phyloP scores from a whole-genome alignment of 2,113 vertebrate genomes.

The Pygathrix nemaeus region DNA sequence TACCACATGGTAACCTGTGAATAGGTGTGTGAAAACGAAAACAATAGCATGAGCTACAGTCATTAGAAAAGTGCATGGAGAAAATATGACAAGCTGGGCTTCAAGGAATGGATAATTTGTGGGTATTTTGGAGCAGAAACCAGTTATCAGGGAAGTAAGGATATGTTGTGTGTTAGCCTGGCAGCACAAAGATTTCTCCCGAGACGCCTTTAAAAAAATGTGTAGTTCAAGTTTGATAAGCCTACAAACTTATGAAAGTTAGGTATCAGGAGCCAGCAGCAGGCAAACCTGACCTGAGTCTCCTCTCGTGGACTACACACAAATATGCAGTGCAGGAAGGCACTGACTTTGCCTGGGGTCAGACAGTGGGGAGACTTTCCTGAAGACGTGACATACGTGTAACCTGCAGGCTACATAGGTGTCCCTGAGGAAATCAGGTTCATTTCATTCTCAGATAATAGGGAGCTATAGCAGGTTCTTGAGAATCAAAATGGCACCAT shows the following conservation, averaged over 20 bases:
- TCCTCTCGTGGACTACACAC: accelerated
- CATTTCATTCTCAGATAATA: not conserved
- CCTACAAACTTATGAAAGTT: not conserved
- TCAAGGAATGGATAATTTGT: not conserved
- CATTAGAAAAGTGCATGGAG: not conserved
- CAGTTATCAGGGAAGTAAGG: too few relatives aligned
- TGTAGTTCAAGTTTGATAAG: too few relatives aligned
- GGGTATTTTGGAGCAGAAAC: not conserved
- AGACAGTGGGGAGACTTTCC: too few relatives aligned
- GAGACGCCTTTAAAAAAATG: not conserved
- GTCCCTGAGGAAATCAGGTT: not conserved
- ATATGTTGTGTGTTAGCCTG: not conserved
- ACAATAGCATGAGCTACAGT: not conserved
- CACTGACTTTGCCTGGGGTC: not conserved
- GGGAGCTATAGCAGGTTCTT: not conserved
- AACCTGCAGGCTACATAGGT: not conserved
- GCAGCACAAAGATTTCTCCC: not conserved
- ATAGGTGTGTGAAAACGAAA: not conserved
- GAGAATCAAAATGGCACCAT: not conserved
- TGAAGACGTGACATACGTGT: not conserved
- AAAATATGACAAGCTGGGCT: not conserved
- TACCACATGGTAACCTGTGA: too few relatives aligned
- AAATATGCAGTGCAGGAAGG: too few relatives aligned
- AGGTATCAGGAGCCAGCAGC: accelerated
- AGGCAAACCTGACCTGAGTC: not conserved